These are phyloP conservation scores for Gadopsis marmoratus DNA, from an alignment of 2,797 vertebrate genomes.

Conservation along the genomic window DNA sequence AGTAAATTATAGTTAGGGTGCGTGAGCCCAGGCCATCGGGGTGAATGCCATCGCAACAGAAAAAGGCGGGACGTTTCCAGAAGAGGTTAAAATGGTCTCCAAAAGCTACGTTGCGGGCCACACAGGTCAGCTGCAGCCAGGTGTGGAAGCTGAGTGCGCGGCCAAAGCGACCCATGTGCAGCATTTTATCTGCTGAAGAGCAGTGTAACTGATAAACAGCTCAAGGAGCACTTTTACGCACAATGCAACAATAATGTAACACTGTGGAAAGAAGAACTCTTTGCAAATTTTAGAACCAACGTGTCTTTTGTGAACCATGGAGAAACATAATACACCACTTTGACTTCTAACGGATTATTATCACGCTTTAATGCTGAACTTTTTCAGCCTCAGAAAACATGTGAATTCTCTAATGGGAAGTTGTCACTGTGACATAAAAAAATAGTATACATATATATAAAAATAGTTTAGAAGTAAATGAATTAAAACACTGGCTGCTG, in stretches of 20 bases:
- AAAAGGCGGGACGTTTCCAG: no score
- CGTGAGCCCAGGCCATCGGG: no score
- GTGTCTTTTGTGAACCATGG: neutral
- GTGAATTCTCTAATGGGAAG: conserved; percentile 9
- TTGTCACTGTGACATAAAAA: conserved; percentile 28
- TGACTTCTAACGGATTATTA: neutral
- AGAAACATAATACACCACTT: neutral
- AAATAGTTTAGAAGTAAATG: conserved; percentile 31
- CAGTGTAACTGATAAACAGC: neutral
- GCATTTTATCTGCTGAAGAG: conserved; percentile 5
- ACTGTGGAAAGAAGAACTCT: neutral
- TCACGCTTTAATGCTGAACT: conserved; percentile 3
- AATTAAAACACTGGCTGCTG: conserved; percentile 48
- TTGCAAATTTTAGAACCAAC: neutral
- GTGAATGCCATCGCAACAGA: no score
- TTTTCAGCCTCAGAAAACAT: conserved; percentile 1
- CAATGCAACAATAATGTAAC: neutral
- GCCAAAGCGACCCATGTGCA: no score
- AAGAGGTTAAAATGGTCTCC: no score
- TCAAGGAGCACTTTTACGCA: neutral
- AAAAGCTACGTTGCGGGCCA: no score
- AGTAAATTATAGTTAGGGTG: no score
- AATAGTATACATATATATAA: conserved; percentile 31
- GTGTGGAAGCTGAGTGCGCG: no score
- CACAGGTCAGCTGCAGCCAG: no score